Base-by-base conservation (phyloP, 2,888 invertebrate genomes). In the Hypolimnas misippus region DNA sequence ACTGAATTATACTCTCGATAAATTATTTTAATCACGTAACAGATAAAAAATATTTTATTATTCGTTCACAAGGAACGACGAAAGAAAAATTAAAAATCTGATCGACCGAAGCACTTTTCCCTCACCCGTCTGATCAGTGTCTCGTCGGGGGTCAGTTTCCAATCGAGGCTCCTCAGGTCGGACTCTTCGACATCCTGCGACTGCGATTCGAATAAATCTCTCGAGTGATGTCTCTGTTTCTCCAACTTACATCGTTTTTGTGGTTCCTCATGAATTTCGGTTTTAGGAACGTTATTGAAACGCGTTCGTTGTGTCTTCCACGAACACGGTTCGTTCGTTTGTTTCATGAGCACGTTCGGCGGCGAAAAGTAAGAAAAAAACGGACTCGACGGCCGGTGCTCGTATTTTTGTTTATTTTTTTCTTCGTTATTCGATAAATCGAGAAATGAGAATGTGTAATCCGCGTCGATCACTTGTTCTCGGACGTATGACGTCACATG, bases 341-440 rank as follows among this genome's bases (percentile, higher is more conserved):
- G 76, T 55, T 82, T 81, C n/a, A 72, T 16, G 17, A 77, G 62
- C 61, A 76, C 68, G 58, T 78, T 81, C 8, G 82, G 82, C 7
- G 84, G 83, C 2, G 89, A 84, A 67, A 87, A 86, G 72, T 85
- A 89, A 4, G 89, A 88, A 76, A 90, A 90, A 63, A 88, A 81
- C 5, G 87, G 83, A 71, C 86, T 88, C 42, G 90, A 88, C 38
- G 74, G 60, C 57, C 81, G 83, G 10, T 63, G 52, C 29, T 77
- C 76, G 62, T 84, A 82, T 54, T 81, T 79, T 50, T 83, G 83
- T 55, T 81, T n/a, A n/a, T n/a, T n/a, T n/a, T n/a, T 79, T 49
- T 86, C 82, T 56, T 85, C 83, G 35, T 82, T 78, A 25, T 77
- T 73, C 12, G 79, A 78, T 46, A 75, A 63, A 67, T 87, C 86